These are phyloP conservation scores for Marmota monax DNA, from an alignment of 2,113 vertebrate species.

Conservation along the genomic window DNA sequence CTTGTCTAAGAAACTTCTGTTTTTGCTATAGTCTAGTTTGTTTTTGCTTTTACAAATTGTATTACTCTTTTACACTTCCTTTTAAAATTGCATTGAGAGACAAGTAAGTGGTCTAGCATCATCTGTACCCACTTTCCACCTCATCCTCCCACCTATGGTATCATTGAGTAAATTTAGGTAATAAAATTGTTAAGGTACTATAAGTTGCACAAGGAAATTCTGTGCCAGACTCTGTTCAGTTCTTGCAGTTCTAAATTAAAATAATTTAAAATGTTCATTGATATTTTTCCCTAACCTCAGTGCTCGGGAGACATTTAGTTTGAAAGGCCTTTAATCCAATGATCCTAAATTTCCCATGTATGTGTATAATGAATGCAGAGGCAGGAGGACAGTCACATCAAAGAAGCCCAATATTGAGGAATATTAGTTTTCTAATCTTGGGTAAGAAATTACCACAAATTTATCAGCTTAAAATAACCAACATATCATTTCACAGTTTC, in stretches of 20 bases:
- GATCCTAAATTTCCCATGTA: not conserved
- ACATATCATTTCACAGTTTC: not conserved
- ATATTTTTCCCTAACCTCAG: not conserved
- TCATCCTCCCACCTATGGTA: rapidly evolving
- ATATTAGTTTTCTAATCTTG: not conserved
- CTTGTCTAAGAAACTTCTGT: not conserved
- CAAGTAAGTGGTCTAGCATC: no score
- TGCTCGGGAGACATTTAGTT: not conserved
- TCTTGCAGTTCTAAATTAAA: constrained; percentile 1
- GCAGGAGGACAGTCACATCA: not conserved
- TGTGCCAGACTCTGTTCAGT: not conserved
- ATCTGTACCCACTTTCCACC: not conserved
- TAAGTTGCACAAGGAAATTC: not conserved
- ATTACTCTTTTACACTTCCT: not conserved
- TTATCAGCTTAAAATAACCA: not conserved
- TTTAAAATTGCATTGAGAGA: not conserved
- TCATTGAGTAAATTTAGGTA: not conserved
- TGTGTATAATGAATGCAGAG: not conserved
- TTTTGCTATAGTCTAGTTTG: not conserved
- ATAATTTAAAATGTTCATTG: not conserved
- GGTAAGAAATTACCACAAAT: not conserved
- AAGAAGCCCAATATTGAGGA: not conserved
- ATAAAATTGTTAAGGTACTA: not conserved
- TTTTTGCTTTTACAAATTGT: not conserved
- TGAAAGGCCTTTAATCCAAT: not conserved